Conservation (phyloP, 2,113 vertebrate genomes). For the Prunella fulvescens region DNA sequence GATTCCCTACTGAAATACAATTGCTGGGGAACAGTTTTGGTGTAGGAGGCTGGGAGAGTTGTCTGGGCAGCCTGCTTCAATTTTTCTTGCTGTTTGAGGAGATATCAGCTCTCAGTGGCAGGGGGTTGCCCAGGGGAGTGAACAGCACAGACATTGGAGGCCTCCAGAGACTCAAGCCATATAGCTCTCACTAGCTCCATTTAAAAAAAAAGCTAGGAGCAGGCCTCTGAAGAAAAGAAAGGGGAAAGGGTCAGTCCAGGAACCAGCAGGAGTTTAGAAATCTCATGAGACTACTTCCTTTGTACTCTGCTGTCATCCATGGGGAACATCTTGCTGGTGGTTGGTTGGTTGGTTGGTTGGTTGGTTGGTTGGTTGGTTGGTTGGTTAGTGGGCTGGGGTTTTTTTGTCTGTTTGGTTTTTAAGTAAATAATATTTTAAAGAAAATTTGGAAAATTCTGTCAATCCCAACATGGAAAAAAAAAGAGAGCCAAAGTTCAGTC, state of each 20-base stretch:
- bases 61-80: not conserved
- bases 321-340: not conserved
- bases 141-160: not conserved
- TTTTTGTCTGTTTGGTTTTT: not conserved
- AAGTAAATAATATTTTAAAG: not conserved
- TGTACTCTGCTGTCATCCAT: not conserved
- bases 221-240: not conserved
- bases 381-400: not conserved
- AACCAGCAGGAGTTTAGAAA: not conserved
- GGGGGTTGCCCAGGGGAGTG: not conserved
- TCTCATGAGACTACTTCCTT: not conserved
- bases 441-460: not conserved
- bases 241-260: not conserved
- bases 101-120: not conserved
- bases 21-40: not conserved
- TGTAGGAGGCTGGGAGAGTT: not conserved
- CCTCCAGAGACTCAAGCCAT: not conserved
- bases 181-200: not conserved
- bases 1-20: not conserved
- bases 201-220: not conserved
- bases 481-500: not conserved
- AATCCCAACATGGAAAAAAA: not conserved
- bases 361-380: not conserved
- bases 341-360: no score
- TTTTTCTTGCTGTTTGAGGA: not conserved